Conservation (phyloP, 2,888 invertebrate species). For the Troilus luridus region DNA sequence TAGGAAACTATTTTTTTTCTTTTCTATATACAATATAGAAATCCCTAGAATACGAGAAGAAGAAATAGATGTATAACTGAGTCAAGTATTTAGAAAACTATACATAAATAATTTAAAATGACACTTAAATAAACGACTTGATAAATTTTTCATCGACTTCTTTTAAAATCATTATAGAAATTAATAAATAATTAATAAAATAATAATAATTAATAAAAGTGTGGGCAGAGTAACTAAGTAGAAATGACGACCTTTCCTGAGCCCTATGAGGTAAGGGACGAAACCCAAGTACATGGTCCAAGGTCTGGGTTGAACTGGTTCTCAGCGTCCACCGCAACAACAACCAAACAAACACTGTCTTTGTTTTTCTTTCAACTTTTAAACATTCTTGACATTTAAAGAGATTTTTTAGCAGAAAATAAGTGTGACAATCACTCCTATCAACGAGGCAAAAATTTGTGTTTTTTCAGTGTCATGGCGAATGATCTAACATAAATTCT, state of each 20-base stretch:
- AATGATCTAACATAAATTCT: no score
- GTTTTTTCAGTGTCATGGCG: no score
- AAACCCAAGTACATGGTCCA: slow-evolving; percentile 36
- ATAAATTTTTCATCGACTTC: no score
- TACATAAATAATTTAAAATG: no score
- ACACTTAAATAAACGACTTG: no score
- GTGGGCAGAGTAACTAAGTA: background rate
- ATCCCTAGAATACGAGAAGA: no score
- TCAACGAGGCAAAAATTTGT: background rate
- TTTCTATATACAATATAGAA: no score
- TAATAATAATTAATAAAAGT: background rate
- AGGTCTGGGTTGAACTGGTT: background rate
- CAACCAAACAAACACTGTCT: background rate
- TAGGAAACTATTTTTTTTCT: no score
- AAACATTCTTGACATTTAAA: background rate
- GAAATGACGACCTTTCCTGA: background rate
- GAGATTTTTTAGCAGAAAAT: background rate
- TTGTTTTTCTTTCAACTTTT: background rate
- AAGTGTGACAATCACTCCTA: background rate
- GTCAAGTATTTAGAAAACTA: no score
- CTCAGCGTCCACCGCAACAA: background rate
- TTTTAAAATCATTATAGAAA: no score
- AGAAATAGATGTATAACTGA: no score
- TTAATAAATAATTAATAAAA: background rate
- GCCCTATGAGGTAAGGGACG: slow-evolving; percentile 31